Conservation (phyloP, 2,888 invertebrate species). For the Psylliodes chrysocephalus region DNA sequence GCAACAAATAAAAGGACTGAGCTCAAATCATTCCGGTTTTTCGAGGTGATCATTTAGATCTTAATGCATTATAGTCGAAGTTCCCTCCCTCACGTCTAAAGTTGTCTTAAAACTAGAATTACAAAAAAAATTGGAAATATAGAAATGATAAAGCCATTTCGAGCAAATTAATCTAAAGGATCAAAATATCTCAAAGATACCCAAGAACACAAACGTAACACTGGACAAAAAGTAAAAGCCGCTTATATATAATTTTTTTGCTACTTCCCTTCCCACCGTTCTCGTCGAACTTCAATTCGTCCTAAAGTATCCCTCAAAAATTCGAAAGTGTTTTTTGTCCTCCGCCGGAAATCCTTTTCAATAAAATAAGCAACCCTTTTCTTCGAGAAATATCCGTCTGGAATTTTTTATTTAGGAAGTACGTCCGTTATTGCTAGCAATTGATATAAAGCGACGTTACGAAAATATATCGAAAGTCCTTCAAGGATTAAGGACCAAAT, state of each 20-base stretch:
- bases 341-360: conserved; percentile 6
- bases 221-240: not conserved
- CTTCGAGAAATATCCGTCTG: not conserved
- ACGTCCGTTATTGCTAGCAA: not conserved
- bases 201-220: no score
- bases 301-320: conserved; percentile 9
- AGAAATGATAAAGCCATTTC: no score
- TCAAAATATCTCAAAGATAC: no score
- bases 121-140: not conserved
- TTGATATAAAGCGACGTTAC: conserved; percentile 1
- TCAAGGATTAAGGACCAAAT: not conserved
- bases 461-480: not conserved
- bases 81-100: not conserved
- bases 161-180: no score
- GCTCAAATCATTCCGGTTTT: no score
- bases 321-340: conserved; percentile 1
- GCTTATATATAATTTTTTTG: not conserved
- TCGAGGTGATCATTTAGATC: no score
- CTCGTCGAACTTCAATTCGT: conserved; percentile 6
- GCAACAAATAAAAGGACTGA: no score
- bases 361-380: conserved; percentile 14
- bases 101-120: not conserved
- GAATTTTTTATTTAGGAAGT: conserved; percentile 1
- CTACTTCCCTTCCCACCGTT: not conserved
- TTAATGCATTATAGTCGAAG: no score